A percentile compares a stretch with the other conserved stretches of the same genome.
phyloP scores from a whole-genome alignment of 2,888 invertebrate species.

The Apodemia hepburni region DNA sequence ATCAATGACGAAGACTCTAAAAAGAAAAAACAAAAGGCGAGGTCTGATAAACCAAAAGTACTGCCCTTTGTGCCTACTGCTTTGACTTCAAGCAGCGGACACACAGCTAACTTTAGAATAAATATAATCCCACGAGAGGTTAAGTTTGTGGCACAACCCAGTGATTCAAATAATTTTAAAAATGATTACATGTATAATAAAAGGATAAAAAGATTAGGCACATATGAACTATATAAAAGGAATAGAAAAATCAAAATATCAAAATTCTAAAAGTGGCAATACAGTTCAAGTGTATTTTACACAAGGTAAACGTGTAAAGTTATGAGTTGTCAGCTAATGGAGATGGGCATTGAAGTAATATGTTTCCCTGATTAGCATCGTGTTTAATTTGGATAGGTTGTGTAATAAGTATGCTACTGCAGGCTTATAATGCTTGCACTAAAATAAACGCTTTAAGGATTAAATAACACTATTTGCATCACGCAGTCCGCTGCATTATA shows the following conservation, averaged over 20 bases:
- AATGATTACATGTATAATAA: conserved; percentile 50
- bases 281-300: too few species aligned
- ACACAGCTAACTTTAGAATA: conserved; percentile 64
- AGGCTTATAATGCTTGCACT: too few species aligned
- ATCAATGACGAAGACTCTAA: conserved; percentile 44
- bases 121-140: conserved; percentile 53
- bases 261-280: conserved; percentile 49
- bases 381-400: too few species aligned
- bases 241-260: conserved; percentile 56
- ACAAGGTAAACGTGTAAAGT: too few species aligned
- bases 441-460: too few species aligned
- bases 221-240: conserved; percentile 57
- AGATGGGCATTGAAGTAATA: too few species aligned
- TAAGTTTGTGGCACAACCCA: conserved; percentile 55
- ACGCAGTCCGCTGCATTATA: too few species aligned
- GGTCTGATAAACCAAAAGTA: conserved; percentile 34
- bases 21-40: conserved; percentile 26
- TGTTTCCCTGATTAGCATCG: too few species aligned
- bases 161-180: conserved; percentile 50
- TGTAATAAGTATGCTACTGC: too few species aligned
- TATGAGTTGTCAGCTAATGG: too few species aligned
- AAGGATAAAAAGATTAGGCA: conserved; percentile 54
- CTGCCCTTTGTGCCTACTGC: conserved; percentile 63
- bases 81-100: conserved; percentile 57
- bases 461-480: too few species aligned